Evolutionary conservation across 2,113 vertebrate species (phyloP).

Genomic region (Catharus fuscescens): DNA sequence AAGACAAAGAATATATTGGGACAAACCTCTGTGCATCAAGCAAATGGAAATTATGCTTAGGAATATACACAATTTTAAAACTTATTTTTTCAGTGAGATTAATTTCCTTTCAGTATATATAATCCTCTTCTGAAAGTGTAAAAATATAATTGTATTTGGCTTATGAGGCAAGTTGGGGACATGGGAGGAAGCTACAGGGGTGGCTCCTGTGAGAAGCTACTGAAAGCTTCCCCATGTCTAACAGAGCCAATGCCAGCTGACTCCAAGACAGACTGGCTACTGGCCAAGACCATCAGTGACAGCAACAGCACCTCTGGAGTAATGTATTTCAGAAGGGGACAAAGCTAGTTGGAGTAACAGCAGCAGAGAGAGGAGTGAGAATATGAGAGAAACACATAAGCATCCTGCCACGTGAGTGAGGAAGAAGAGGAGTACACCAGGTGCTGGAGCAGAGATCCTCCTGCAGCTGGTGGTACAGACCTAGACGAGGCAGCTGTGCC

Average conservation of each 20-base stretch:
- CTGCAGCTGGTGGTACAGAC: rapidly evolving
- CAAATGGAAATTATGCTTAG: not conserved
- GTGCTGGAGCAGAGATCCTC: not conserved
- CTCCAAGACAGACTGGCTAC: rapidly evolving
- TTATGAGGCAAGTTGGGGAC: not conserved
- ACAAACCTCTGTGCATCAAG: not conserved
- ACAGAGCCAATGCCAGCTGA: not conserved
- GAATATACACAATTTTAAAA: not conserved
- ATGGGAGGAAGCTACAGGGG: not conserved
- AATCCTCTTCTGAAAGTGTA: not conserved
- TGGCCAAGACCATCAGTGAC: not conserved
- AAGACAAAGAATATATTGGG: not conserved
- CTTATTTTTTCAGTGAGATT: not conserved
- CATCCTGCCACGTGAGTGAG: not conserved
- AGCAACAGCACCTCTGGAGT: not conserved
- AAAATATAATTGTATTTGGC: not conserved
- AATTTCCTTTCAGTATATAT: not conserved
- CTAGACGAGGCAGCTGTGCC: no score
- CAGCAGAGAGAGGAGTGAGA: not conserved
- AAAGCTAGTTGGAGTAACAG: not conserved
- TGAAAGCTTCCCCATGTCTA: not conserved
- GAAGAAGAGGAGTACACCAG: not conserved
- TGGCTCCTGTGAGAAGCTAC: not conserved
- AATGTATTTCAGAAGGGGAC: not conserved
- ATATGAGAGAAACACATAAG: not conserved